These are phyloP conservation scores for Hyposoter dolosus DNA, from an alignment of 2,888 invertebrate species.

Conservation along the genomic window DNA sequence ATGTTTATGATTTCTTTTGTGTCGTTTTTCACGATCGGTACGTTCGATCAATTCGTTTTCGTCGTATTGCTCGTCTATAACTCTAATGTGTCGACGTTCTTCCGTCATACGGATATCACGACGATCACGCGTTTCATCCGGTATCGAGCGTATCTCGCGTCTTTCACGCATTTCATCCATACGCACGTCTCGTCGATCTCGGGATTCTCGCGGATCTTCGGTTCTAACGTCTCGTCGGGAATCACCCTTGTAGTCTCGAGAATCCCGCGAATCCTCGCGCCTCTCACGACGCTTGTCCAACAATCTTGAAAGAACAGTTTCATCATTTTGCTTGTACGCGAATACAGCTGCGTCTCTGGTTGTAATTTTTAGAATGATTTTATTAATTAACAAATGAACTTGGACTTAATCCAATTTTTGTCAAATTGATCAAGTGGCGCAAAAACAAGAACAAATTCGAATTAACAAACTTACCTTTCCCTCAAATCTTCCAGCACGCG, in stretches of 20 bases:
- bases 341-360: conserved; percentile 46
- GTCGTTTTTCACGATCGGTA: conserved; percentile 79
- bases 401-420: not conserved
- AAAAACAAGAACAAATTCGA: not conserved
- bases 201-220: conserved; percentile 75
- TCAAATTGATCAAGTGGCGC: not conserved
- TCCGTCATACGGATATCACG: conserved; percentile 75
- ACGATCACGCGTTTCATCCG: conserved; percentile 77
- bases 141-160: conserved; percentile 75
- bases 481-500: conserved; percentile 91
- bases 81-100: conserved; percentile 76
- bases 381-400: conserved; percentile 14
- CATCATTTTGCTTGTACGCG: conserved; percentile 54
- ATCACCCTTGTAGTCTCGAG: conserved; percentile 80
- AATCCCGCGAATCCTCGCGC: conserved; percentile 81
- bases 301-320: conserved; percentile 76
- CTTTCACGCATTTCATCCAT: conserved; percentile 81
- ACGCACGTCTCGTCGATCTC: conserved; percentile 79
- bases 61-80: conserved; percentile 78
- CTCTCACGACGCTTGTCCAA: conserved; percentile 83
- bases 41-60: conserved; percentile 78
- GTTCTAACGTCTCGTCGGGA: conserved; percentile 80
- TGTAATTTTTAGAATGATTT: conserved; percentile 35
- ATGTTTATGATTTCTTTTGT: conserved; percentile 86
- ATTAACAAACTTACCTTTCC: conserved; percentile 85